phyloP scores from a whole-genome alignment of 2,113 vertebrate species.

The Pseudopodoces humilis region DNA sequence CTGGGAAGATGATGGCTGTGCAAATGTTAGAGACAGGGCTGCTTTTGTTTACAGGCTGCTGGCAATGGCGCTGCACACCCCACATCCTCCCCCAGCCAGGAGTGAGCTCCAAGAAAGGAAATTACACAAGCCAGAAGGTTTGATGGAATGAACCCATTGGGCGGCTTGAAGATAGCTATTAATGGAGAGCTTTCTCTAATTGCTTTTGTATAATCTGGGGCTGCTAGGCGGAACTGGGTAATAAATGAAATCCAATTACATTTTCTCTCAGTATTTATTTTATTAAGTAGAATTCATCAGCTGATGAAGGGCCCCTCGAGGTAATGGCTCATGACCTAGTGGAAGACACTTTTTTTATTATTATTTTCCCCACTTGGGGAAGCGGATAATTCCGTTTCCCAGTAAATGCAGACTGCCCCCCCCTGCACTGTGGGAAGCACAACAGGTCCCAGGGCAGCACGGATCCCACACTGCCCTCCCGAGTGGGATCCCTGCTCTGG shows the following conservation, averaged over 20 bases:
- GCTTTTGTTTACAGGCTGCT: conserved; percentile 33
- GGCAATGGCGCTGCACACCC: not conserved
- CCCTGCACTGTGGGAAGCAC: accelerated
- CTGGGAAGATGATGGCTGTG: not conserved
- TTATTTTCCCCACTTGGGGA: conserved; percentile 38
- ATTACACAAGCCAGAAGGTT: conserved; percentile 65
- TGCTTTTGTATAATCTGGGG: conserved; percentile 74
- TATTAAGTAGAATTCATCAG: conserved; percentile 72
- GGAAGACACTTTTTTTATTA: conserved; percentile 50
- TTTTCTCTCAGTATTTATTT: conserved; percentile 74
- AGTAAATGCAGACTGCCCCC: not conserved
- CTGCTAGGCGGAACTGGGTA: conserved; percentile 74
- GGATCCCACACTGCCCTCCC: not conserved
- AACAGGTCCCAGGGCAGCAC: not conserved
- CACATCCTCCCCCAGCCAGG: not conserved
- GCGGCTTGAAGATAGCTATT: conserved; percentile 69
- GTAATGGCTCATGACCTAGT: conserved; percentile 65
- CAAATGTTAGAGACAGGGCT: not conserved
- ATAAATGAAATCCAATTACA: conserved; percentile 76
- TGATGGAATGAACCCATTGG: conserved; percentile 69
- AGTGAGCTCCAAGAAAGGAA: conserved; percentile 43
- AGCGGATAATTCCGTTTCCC: not conserved
- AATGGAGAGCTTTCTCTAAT: conserved; percentile 73
- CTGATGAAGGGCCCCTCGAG: conserved; percentile 67
- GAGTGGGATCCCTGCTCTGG: not conserved